Conservation (phyloP, 2,113 vertebrate genomes). For the Jaculus jaculus region DNA sequence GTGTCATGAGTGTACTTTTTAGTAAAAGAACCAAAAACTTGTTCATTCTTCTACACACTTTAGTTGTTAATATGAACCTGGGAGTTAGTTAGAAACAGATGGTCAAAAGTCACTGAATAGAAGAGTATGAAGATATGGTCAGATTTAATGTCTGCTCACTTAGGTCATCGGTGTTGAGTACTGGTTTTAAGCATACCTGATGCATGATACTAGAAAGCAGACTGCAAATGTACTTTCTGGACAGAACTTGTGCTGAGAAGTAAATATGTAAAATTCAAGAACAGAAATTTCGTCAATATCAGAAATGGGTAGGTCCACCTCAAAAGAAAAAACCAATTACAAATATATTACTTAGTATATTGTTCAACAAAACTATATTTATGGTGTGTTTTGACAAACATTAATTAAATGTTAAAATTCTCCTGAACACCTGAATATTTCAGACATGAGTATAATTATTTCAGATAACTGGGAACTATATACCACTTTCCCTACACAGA, state of each 20-base stretch:
- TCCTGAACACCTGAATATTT: neutral
- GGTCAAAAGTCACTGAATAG: neutral
- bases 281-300: neutral
- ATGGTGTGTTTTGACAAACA: neutral
- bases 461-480: neutral
- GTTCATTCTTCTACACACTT: neutral
- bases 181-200: no score
- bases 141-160: neutral
- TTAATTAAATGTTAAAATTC: neutral
- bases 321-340: neutral
- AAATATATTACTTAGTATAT: neutral
- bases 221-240: neutral
- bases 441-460: neutral
- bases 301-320: neutral
- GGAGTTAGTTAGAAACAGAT: neutral
- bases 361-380: neutral
- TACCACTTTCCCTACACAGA: no score
- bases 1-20: neutral
- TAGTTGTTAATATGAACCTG: neutral
- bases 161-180: neutral
- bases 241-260: neutral
- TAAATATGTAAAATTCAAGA: neutral
- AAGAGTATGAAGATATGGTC: neutral
- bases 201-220: neutral
- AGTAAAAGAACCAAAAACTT: neutral